Evolutionary conservation across 2,797 vertebrate species (phyloP).

Genomic region (Falco berigora): DNA sequence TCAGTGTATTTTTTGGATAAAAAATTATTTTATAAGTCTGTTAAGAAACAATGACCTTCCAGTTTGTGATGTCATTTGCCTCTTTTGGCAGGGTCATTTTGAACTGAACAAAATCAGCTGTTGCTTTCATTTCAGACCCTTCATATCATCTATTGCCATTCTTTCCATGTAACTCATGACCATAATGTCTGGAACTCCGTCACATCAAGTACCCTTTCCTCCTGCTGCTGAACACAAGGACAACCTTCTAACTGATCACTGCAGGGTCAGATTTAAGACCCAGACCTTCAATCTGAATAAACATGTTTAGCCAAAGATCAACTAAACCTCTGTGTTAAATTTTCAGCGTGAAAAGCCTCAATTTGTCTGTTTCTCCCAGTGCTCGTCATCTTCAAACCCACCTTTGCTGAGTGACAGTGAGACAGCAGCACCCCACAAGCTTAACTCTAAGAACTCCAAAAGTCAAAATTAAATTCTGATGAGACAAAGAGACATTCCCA

Average conservation of each 20-base stretch:
- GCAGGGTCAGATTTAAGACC: neutral
- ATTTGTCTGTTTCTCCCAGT: neutral
- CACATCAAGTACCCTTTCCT: neutral
- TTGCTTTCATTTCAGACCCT: neutral
- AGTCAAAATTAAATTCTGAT: neutral
- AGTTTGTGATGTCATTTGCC: slow-evolving; percentile 33
- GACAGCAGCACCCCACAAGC: neutral
- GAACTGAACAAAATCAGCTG: slow-evolving; percentile 46
- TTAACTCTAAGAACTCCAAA: neutral
- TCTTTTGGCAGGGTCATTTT: slow-evolving; percentile 50
- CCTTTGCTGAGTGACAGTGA: neutral
- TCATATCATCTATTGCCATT: neutral
- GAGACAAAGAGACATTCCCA: neutral
- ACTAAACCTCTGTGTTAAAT: neutral
- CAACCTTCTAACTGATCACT: neutral
- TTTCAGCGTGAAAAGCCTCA: neutral
- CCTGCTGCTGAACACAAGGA: neutral
- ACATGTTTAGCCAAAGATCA: neutral
- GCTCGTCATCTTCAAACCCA: accelerated
- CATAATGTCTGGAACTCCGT: neutral
- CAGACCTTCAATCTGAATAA: neutral
- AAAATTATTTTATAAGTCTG: neutral
- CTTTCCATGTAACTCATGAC: neutral
- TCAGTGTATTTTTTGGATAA: slow-evolving; percentile 14
- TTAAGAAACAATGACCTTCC: slow-evolving; percentile 25